Evolutionary conservation across 2,113 vertebrate genomes (phyloP).

Genomic region (Perca fluviatilis): DNA sequence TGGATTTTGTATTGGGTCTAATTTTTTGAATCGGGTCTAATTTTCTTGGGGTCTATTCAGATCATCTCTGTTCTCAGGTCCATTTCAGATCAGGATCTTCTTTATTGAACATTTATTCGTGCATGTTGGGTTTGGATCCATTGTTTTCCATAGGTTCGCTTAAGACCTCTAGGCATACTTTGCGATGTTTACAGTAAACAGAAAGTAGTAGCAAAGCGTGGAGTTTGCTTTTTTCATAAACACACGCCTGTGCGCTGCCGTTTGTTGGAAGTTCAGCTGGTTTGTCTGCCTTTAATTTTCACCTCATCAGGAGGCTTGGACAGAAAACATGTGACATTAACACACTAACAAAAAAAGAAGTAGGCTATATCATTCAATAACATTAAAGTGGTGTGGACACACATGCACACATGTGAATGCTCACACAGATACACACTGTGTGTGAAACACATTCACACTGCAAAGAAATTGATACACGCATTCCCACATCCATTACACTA

Average conservation of each 20-base stretch:
- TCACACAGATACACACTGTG: too few species aligned
- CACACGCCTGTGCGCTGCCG: too few species aligned
- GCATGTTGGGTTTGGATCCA: not conserved
- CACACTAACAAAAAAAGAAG: not conserved
- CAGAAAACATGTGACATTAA: slow-evolving; percentile 25
- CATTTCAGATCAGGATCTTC: not conserved
- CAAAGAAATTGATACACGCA: slow-evolving; percentile 32
- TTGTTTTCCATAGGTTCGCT: not conserved
- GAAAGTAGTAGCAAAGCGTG: not conserved
- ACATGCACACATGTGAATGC: not conserved
- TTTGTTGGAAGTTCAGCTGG: slow-evolving; percentile 16
- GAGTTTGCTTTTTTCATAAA: not conserved
- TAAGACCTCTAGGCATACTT: not conserved
- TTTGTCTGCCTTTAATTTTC: slow-evolving; percentile 42
- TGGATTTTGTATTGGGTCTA: too few species aligned
- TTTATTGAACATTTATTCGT: not conserved
- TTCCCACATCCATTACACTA: slow-evolving; percentile 41
- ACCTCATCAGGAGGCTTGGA: slow-evolving; percentile 36
- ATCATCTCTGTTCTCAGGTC: not conserved
- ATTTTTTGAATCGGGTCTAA: too few species aligned
- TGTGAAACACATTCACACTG: not conserved
- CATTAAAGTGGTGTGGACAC: slow-evolving; percentile 13
- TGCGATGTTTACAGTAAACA: not conserved
- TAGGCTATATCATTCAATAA: not conserved
- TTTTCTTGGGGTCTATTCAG: not conserved